Percentiles rank a stretch among this genome's conserved stretches.
Conservation (phyloP, 2,888 invertebrate genomes). For the Lasioglossum marginatum region DNA sequence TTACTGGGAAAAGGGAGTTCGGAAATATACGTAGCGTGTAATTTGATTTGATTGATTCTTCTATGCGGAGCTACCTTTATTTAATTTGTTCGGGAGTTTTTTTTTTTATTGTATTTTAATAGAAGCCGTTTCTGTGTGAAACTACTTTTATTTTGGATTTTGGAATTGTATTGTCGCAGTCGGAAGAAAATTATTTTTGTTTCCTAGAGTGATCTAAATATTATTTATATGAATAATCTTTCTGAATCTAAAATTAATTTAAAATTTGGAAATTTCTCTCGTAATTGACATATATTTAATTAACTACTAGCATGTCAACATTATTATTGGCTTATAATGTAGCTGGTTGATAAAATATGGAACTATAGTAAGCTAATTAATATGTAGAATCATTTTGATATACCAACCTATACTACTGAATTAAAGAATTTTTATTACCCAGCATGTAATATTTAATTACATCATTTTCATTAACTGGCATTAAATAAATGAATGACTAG, state of each 20-base stretch:
- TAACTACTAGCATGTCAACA: neutral
- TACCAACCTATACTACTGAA: neutral
- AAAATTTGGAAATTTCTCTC: neutral
- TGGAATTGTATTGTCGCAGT: neutral
- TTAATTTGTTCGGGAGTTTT: neutral
- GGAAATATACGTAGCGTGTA: neutral
- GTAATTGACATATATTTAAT: neutral
- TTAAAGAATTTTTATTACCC: neutral
- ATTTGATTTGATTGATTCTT: neutral
- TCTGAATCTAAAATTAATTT: neutral
- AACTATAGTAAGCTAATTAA: neutral
- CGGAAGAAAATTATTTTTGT: neutral
- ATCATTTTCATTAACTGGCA: neutral
- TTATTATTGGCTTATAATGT: neutral
- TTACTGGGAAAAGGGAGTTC: neutral
- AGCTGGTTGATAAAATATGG: neutral
- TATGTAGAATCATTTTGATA: neutral
- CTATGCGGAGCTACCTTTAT: neutral
- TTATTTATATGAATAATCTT: neutral
- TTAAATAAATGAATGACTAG: neutral
- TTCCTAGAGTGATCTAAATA: neutral
- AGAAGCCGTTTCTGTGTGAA: neutral
- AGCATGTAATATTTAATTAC: neutral
- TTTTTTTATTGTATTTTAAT: neutral
- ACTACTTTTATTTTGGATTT: neutral